Evolutionary conservation across 2,888 invertebrate genomes (phyloP).

Genomic region (Tetragonula carbonaria): DNA sequence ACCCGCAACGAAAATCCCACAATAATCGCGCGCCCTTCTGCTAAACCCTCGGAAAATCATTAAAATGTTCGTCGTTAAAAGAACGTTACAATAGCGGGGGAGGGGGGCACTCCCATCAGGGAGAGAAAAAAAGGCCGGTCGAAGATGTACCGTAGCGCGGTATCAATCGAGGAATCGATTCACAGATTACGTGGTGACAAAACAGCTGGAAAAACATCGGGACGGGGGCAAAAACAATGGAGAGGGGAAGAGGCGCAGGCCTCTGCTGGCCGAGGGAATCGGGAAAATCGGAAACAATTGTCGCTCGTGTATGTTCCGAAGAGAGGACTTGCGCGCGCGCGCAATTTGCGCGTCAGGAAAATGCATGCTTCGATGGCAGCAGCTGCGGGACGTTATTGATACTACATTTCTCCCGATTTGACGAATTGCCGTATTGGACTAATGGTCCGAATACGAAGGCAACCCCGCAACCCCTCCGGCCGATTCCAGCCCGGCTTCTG

Average conservation of each 20-base stretch:
- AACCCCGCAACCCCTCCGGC: background rate
- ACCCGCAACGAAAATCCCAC: background rate
- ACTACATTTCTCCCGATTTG: conserved; percentile 84
- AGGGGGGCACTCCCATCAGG: no score
- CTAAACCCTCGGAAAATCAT: background rate
- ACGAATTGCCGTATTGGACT: conserved; percentile 82
- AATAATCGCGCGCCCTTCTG: background rate
- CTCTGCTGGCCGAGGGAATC: conserved; percentile 14
- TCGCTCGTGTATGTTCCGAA: conserved; percentile 63
- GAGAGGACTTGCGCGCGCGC: conserved; percentile 57
- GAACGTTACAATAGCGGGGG: conserved; percentile 14
- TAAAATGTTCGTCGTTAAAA: conserved; percentile 12
- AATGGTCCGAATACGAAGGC: conserved; percentile 81
- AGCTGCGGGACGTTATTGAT: conserved; percentile 84
- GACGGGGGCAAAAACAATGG: conserved; percentile 61
- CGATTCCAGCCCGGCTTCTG: conserved; percentile 37
- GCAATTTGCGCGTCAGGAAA: conserved; percentile 80
- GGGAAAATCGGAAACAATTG: conserved; percentile 71
- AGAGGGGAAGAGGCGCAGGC: background rate
- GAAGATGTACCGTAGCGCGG: conserved; percentile 34
- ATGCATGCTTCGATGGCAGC: conserved; percentile 82
- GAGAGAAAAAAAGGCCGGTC: conserved; percentile 4
- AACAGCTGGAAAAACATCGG: conserved; percentile 63
- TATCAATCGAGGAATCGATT: conserved; percentile 58
- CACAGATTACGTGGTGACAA: conserved; percentile 60